Base-by-base conservation (phyloP, 1,140 invertebrate species). In the Hypothenemus hampei region DNA sequence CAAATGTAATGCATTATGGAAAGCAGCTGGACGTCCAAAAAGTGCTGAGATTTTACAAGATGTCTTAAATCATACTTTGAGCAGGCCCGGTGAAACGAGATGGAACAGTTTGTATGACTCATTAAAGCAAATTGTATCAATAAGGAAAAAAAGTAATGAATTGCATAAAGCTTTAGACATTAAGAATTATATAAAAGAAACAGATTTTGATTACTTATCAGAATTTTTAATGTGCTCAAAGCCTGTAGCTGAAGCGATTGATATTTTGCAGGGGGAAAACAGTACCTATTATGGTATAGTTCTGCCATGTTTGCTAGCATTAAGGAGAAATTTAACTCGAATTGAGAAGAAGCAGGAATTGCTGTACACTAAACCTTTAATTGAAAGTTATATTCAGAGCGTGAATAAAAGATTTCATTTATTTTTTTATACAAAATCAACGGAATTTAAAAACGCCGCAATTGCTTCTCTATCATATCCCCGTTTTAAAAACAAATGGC, bases 401-500 rank as follows among this genome's bases (percentile, higher is more conserved):
- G 7, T 37, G n/a, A 18, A 37, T 22, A 23, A 4, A 4, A 37
- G n/a, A 21, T 18, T 43, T 43, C 5, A 20, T 6, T 5, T 20
- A 10, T n/a, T n/a, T 16, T 49, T 49, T 23, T 4, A 11, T 18
- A 7, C 6, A 15, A 36, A 5, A 18, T n/a, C 15, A 11, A 10
- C 31, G 3, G 46, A 37, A 5, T 10, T 13, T n/a, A 22, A 15
- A 13, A 29, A 47, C 23, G 46, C 31, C 3, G 20, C 19, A 8
- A 29, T 48, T 15, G 46, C 46, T 19, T 16, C 31, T 15, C 13
- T 49, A n/a, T 10, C 31, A n/a, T 16, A 23, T 13, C 46, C 46
- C 13, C 15, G 6, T 18, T 26, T 33, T 35, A 29, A 33, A 18
- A 5, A 24, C 10, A 33, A 35, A 19, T 33, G 24, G 31, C 11